These are phyloP conservation scores for Gavialis gangeticus DNA, from an alignment of 2,113 vertebrate species.

Conservation along the genomic window DNA sequence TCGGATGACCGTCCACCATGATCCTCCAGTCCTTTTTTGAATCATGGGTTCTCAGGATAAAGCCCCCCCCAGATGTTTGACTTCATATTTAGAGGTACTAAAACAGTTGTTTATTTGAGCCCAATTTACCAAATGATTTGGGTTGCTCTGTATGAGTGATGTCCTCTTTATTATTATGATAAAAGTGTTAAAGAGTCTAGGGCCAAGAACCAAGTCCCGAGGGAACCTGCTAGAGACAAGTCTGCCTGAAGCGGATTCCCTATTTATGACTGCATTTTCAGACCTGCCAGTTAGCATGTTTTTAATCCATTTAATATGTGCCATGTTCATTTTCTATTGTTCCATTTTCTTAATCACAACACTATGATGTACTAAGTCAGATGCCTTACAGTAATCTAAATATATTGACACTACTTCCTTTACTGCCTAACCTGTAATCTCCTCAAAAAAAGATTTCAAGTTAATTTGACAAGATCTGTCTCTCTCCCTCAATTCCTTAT, in stretches of 20 bases:
- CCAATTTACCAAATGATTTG: not conserved
- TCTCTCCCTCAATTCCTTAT: not conserved
- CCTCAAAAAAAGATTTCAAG: not conserved
- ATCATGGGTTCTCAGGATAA: no score
- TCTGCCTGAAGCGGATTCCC: not conserved
- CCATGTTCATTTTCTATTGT: slow-evolving; percentile 13
- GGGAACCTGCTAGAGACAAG: not conserved
- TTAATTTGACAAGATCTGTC: not conserved
- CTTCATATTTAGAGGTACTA: not conserved
- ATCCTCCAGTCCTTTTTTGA: no score
- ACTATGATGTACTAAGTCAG: not conserved
- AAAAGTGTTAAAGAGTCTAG: not conserved
- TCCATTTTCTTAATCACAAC: slow-evolving; percentile 33
- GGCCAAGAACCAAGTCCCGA: not conserved
- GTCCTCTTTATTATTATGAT: not conserved
- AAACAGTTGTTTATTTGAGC: not conserved
- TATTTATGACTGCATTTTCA: not conserved
- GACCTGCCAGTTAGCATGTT: not conserved
- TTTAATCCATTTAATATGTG: not conserved
- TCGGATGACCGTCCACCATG: no score
- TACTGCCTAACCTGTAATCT: slow-evolving; percentile 32
- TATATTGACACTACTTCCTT: not conserved
- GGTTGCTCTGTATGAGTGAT: not conserved
- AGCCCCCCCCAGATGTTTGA: no score
- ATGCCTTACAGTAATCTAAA: not conserved